phyloP scores from a whole-genome alignment of 2,888 invertebrate species.

The Nomada ruficornis region DNA sequence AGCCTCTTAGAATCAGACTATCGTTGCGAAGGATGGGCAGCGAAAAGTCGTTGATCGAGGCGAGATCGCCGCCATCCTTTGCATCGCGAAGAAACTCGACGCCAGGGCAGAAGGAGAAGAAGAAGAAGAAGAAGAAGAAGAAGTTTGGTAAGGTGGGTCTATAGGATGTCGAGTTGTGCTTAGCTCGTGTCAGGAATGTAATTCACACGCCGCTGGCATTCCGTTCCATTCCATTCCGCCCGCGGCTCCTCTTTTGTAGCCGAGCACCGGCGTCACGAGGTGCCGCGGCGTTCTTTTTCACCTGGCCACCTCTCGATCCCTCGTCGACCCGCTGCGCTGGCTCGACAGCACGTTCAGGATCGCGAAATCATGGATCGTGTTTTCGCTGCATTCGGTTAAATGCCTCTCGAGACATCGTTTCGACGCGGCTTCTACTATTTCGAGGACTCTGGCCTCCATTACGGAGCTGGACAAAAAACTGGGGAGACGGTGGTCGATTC shows the following conservation, averaged over 20 bases:
- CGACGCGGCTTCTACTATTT: conserved; percentile 47
- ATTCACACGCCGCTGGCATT: conserved; percentile 82
- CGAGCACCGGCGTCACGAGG: conserved; percentile 53
- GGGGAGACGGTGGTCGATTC: conserved; percentile 29
- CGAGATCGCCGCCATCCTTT: conserved; percentile 41
- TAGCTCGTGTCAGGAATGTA: conserved; percentile 82
- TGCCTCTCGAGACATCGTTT: conserved; percentile 40
- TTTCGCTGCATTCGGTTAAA: conserved; percentile 56
- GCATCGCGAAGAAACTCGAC: conserved; percentile 44
- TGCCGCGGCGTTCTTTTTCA: conserved; percentile 64
- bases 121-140: conserved; percentile 65
- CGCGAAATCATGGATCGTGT: conserved; percentile 51
- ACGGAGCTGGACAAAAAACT: conserved; percentile 58
- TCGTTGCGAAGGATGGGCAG: conserved; percentile 6
- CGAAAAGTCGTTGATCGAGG: conserved; percentile 61
- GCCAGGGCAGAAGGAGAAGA: conserved; percentile 18
- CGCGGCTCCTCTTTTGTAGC: conserved; percentile 75
- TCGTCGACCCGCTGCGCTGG: conserved; percentile 37
- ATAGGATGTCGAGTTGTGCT: conserved; percentile 78
- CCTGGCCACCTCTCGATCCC: conserved; percentile 50
- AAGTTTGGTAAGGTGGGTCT: conserved; percentile 73
- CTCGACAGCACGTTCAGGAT: conserved; percentile 42
- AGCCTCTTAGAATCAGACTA: conserved; percentile 30
- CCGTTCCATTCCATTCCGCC: conserved; percentile 77
- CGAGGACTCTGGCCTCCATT: conserved; percentile 59